Evolutionary conservation across 1,140 invertebrate species (phyloP).

Genomic region (Andrena cerasifolii): DNA sequence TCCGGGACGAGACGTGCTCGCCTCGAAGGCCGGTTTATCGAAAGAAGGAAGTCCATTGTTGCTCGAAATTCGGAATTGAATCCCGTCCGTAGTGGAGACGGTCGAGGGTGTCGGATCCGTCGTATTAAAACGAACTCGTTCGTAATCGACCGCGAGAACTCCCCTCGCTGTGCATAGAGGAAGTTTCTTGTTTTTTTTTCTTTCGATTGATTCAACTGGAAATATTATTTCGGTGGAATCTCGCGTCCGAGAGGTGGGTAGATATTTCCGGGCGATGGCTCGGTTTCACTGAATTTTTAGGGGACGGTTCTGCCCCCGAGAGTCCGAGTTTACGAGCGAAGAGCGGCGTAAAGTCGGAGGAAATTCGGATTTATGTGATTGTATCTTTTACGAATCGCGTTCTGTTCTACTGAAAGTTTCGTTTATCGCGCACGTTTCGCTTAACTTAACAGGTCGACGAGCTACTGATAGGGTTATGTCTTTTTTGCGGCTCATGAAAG

Average conservation of each 20-base stretch:
- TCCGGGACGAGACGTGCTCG: not conserved
- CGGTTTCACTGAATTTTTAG: conserved; percentile 9
- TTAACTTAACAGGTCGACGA: not conserved
- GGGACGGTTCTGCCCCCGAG: not conserved
- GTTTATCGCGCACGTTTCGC: not conserved
- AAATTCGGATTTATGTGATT: not conserved
- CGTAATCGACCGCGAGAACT: not conserved
- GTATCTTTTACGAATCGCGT: not conserved
- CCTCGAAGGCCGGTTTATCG: not conserved
- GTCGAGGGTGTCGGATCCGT: not conserved
- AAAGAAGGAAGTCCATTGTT: not conserved
- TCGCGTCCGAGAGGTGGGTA: not conserved
- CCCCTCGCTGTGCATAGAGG: not conserved
- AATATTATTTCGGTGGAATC: not conserved
- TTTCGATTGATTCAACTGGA: not conserved
- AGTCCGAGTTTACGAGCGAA: not conserved
- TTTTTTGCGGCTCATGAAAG: too few relatives aligned
- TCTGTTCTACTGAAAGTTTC: not conserved
- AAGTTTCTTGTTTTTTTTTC: not conserved
- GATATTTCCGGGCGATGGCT: not conserved
- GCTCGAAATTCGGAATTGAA: conserved; percentile 4
- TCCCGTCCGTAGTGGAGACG: too few relatives aligned
- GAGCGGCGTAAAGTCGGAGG: not conserved
- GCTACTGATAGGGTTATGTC: too few relatives aligned
- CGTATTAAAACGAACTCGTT: not conserved